phyloP scores from a whole-genome alignment of 2,888 invertebrate genomes.

The Hirtodrosophila alboralis region DNA sequence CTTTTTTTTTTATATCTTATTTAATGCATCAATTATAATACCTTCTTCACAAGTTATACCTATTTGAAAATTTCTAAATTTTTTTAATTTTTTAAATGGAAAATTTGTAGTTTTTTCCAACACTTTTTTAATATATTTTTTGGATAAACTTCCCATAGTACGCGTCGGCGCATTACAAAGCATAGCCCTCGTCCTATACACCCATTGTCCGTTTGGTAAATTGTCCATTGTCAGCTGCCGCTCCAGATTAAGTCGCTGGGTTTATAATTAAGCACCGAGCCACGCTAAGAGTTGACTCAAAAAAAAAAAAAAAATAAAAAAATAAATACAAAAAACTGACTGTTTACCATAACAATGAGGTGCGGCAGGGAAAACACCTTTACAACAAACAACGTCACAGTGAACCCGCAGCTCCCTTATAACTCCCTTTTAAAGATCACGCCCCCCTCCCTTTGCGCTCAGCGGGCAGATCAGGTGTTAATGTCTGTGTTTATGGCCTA shows the following conservation, averaged over 20 bases:
- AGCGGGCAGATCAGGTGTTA: constrained; percentile 78
- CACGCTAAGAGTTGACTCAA: constrained; percentile 21
- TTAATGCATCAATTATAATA: no score
- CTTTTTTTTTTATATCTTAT: no score
- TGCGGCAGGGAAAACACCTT: constrained; percentile 69
- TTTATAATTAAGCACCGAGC: constrained; percentile 70
- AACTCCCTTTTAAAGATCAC: no score
- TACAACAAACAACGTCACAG: constrained; percentile 32
- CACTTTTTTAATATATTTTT: no score
- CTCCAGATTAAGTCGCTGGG: constrained; percentile 72
- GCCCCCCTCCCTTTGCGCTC: neutral
- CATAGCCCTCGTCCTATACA: constrained; percentile 11
- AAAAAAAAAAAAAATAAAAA: no score
- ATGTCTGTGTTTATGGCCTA: constrained; percentile 77
- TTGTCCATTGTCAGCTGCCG: constrained; percentile 47
- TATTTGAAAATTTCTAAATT: no score
- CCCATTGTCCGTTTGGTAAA: constrained; percentile 50
- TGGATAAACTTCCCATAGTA: no score
- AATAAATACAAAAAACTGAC: no score
- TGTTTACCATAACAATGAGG: constrained; percentile 79
- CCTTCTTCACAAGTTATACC: no score
- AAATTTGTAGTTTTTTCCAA: no score
- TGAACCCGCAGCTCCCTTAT: neutral
- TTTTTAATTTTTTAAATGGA: no score
- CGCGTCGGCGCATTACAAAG: constrained; percentile 55